These are phyloP conservation scores for Idris sp. DNA, from an alignment of 1,140 invertebrate species.

Conservation along the genomic window DNA sequence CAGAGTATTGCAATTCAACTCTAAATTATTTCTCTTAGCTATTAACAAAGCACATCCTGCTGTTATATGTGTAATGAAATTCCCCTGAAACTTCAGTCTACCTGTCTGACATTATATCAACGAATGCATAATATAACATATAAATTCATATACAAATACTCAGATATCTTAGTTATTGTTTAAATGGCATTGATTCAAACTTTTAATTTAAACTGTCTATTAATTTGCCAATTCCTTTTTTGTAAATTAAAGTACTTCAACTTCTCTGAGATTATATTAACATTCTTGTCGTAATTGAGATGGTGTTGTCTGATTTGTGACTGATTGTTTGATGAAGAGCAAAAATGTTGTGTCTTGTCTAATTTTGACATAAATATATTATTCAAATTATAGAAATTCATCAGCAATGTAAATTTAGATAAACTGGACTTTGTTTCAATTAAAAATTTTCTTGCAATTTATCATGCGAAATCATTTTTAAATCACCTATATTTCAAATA, in stretches of 20 bases:
- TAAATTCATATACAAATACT: conserved; percentile 29
- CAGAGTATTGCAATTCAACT: conserved; percentile 48
- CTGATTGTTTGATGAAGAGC: background rate
- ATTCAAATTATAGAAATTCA: too few species aligned
- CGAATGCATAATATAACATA: conserved; percentile 16
- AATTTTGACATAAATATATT: conserved; percentile 1
- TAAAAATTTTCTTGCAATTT: too few species aligned
- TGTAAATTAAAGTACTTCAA: background rate
- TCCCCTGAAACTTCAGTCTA: conserved; percentile 32
- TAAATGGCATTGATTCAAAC: conserved; percentile 14
- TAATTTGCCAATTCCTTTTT: background rate
- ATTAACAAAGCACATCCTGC: conserved; percentile 43
- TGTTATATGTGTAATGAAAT: conserved; percentile 29
- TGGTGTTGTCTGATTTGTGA: background rate
- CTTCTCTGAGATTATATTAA: background rate
- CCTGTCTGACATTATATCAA: conserved; percentile 32
- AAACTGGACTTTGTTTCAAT: too few species aligned
- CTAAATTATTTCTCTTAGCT: conserved; percentile 47
- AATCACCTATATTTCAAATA: too few species aligned
- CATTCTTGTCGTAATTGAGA: conserved; percentile 8
- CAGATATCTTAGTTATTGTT: conserved; percentile 20
- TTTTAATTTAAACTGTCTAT: background rate
- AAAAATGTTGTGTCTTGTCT: conserved; percentile 4
- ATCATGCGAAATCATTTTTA: too few species aligned
- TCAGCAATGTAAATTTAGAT: too few species aligned